Conservation (phyloP, 2,113 vertebrate genomes). For the Apodemus sylvaticus region DNA sequence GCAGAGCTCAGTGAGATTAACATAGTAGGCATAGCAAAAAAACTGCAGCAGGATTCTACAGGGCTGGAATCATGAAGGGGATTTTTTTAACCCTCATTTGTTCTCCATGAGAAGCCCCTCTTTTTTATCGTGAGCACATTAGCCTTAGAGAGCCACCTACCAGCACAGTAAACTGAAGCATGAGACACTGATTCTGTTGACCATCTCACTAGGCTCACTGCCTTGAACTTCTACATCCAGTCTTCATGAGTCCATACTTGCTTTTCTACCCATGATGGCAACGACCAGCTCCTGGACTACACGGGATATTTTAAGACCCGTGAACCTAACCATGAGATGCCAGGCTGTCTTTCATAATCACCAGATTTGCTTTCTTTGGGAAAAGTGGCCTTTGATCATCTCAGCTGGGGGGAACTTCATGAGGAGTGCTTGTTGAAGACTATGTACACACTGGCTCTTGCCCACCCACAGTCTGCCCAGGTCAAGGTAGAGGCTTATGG, state of each 20-base stretch:
- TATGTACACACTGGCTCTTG: background rate
- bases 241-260: background rate
- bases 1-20: background rate
- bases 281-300: background rate
- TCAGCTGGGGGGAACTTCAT: conserved; percentile 18
- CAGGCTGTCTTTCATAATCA: background rate
- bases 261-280: background rate
- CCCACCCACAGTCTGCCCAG: conserved; percentile 52
- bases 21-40: background rate
- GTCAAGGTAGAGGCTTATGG: background rate
- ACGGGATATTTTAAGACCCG: background rate
- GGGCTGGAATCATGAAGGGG: background rate
- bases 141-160: background rate
- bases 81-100: background rate
- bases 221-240: background rate
- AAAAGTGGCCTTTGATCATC: conserved; percentile 57
- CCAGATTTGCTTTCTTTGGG: background rate
- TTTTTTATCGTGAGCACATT: background rate
- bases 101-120: background rate
- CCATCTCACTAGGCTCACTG: background rate
- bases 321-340: conserved; percentile 13
- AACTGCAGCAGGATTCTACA: background rate
- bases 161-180: background rate
- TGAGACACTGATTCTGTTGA: background rate
- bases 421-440: conserved; percentile 28